Evolutionary conservation across 37 sponge, comb jelly and placozoan species (phyloP), one percentile per base, ranked within the genome.

Genomic region (Theonella swinhoei): DNA sequence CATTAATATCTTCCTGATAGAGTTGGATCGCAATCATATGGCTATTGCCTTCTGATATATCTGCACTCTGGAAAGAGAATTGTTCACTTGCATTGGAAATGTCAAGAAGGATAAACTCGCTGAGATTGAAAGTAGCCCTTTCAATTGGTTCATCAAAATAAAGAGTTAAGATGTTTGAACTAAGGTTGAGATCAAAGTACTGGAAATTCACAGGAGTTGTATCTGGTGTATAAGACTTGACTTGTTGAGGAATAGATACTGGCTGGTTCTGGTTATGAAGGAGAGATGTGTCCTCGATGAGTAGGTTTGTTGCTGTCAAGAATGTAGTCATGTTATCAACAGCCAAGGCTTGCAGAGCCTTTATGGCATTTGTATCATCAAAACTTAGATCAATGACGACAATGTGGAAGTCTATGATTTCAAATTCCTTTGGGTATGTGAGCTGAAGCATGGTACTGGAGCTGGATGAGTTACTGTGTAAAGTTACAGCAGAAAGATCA

Each of bases 141-240:
- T 94, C 79, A 25, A 96, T 76, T 29, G 97, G 94, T 64, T 96
- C 94, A 61, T 92, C 89, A 70, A 96, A 96, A 58, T 77, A 78
- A 26, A 96, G 71, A 0, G 83, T 88, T 1, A 96, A 71, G 22
- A 78, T 33, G 41, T 94, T 91, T 14, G 80, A 80, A 41, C 78
- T 87, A 23, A 96, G 80, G 62, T 96, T 91, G 36, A 96, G 72
- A 47, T 89, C 79, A 78, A 87, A 88, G 42, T 63, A 25, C 25
- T 75, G 38, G 64, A 95, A 82, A 36, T 77, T 58, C 8, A 83
- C 75, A 35, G 79, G 73, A 2, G 90, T 85, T 23, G 81, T 70
- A 39, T 95, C 95, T 61, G 88, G 36, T 0, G 80, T 89, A 88
- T 89, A 95, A 24, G 39, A 73, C 19, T 43, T 11, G 20, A 86